Evolutionary conservation across 2,888 invertebrate species (phyloP).

Genomic region (Chirona hameri): DNA sequence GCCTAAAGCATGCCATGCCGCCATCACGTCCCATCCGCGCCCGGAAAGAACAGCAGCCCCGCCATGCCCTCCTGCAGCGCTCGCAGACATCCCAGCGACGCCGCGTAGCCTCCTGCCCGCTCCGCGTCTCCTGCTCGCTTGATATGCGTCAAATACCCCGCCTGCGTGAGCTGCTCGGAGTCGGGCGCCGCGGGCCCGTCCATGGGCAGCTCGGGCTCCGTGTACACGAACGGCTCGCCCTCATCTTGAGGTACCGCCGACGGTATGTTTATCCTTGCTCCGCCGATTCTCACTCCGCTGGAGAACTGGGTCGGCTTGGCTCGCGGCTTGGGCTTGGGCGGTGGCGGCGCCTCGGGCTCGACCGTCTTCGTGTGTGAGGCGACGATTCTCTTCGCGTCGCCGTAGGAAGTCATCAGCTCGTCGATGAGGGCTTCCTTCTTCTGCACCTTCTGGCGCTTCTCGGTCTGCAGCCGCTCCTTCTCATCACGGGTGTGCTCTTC

Average conservation of each 20-base stretch:
- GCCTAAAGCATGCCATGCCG: too few species aligned
- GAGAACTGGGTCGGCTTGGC: slow-evolving; percentile 28
- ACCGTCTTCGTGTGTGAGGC: slow-evolving; percentile 56
- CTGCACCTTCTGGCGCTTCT: slow-evolving; percentile 58
- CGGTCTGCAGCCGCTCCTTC: slow-evolving; percentile 54
- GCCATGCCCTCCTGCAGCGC: slow-evolving; percentile 84
- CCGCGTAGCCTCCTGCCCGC: slow-evolving; percentile 81
- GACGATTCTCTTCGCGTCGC: slow-evolving; percentile 81
- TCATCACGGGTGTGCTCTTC: slow-evolving; percentile 33
- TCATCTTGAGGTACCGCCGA: slow-evolving; percentile 63
- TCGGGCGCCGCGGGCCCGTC: slow-evolving; percentile 72
- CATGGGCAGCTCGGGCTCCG: slow-evolving; percentile 56
- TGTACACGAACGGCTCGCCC: slow-evolving; percentile 70
- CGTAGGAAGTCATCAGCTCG: slow-evolving; percentile 89
- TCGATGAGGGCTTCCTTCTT: slow-evolving; percentile 91
- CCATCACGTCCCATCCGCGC: background rate
- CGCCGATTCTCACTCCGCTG: slow-evolving; percentile 30
- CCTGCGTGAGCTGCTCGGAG: slow-evolving; percentile 58
- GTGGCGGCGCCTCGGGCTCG: slow-evolving; percentile 58
- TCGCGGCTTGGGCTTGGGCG: slow-evolving; percentile 23
- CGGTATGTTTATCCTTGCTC: background rate
- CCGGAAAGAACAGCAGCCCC: slow-evolving; percentile 49
- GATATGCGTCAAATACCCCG: slow-evolving; percentile 72
- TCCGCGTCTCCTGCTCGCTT: slow-evolving; percentile 68
- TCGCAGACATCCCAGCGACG: slow-evolving; percentile 74